Evolutionary conservation across 2,113 vertebrate genomes (phyloP).

Genomic region (Gymnocephalus cernua): DNA sequence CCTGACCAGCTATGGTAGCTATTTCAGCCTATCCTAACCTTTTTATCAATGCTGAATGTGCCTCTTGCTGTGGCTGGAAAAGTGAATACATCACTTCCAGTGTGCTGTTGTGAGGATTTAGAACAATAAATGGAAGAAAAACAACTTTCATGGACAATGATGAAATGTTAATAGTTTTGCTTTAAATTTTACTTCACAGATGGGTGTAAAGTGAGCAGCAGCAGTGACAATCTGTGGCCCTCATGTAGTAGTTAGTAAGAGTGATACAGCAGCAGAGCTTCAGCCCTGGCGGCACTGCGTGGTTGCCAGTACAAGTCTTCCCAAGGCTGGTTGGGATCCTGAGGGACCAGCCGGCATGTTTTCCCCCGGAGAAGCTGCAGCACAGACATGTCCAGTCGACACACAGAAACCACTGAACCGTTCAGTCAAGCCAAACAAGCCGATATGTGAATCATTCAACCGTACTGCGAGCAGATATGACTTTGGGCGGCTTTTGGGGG

Average conservation of each 20-base stretch:
- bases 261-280: constrained; percentile 8
- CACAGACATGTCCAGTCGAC: constrained; percentile 48
- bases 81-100: background rate
- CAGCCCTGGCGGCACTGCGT: background rate
- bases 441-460: constrained; percentile 49
- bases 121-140: too few species aligned
- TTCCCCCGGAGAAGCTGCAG: constrained; percentile 18
- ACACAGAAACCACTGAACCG: constrained; percentile 36
- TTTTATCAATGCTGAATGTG: background rate
- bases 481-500: constrained; percentile 34
- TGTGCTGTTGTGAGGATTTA: too few species aligned
- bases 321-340: constrained; percentile 36
- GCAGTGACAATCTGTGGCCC: background rate
- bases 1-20: background rate
- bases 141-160: too few species aligned
- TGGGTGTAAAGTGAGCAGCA: background rate
- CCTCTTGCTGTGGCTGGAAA: background rate
- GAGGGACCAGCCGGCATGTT: constrained; percentile 25
- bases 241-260: background rate
- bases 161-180: too few species aligned
- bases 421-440: constrained; percentile 57
- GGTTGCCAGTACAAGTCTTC: constrained; percentile 40
- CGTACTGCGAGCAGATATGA: constrained; percentile 9
- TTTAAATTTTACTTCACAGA: background rate
- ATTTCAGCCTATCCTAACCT: background rate